Evolutionary conservation across 2,888 invertebrate genomes (phyloP).

Genomic region (Nesidiocoris tenuis): DNA sequence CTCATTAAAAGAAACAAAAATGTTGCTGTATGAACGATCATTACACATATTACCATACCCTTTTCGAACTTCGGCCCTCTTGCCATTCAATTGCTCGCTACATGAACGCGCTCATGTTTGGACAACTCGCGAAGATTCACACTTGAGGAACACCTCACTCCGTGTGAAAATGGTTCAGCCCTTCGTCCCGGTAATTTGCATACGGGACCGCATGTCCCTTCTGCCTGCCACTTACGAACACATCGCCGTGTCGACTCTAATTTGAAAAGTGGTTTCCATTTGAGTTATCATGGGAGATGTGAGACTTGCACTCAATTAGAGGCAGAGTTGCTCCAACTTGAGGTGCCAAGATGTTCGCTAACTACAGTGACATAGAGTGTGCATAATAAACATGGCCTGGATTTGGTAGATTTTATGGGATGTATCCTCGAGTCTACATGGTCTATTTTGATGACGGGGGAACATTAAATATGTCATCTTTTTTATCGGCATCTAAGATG

Average conservation of each 20-base stretch:
- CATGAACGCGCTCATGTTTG: neutral
- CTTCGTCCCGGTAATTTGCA: neutral
- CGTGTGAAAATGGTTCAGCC: neutral
- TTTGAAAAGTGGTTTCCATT: neutral
- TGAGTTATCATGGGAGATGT: neutral
- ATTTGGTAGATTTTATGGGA: too few species aligned
- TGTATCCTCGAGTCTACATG: too few species aligned
- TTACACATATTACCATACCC: too few species aligned
- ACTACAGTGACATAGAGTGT: too few species aligned
- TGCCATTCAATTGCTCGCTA: too few species aligned
- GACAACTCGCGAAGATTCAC: neutral
- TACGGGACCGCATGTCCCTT: neutral
- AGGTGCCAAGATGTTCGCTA: neutral
- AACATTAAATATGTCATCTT: too few species aligned
- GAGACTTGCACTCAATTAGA: neutral
- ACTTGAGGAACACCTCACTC: neutral
- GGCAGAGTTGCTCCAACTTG: neutral
- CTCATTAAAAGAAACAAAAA: too few species aligned
- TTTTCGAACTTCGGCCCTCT: too few species aligned
- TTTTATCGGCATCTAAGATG: too few species aligned
- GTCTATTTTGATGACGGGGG: too few species aligned
- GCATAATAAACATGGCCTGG: too few species aligned
- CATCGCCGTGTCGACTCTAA: neutral
- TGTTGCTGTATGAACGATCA: too few species aligned
- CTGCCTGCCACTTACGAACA: neutral